These are phyloP conservation scores for Hydrochoerus hydrochaeris DNA, from an alignment of 2,113 vertebrate genomes.

Conservation along the genomic window DNA sequence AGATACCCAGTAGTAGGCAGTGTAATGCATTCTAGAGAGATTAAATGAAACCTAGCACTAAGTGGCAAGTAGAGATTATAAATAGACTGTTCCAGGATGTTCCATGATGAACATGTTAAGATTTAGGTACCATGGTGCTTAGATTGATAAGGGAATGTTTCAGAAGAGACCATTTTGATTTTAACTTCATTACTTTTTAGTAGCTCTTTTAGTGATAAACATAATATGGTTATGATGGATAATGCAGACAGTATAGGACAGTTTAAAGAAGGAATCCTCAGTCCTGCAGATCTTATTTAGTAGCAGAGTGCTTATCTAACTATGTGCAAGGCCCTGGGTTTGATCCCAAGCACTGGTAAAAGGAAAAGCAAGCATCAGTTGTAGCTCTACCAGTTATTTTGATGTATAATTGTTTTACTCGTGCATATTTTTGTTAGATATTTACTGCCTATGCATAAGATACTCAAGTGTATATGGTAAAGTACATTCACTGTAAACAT, in stretches of 20 bases:
- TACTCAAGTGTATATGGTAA: neutral
- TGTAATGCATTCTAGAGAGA: neutral
- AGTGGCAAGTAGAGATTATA: neutral
- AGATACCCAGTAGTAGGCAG: neutral
- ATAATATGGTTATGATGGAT: slow-evolving; percentile 2
- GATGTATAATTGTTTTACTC: neutral
- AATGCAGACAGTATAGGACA: neutral
- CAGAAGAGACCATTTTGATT: neutral
- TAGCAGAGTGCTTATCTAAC: neutral
- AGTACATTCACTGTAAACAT: neutral
- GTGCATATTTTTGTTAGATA: neutral
- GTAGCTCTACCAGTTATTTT: neutral
- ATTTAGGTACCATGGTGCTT: neutral
- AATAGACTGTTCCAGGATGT: neutral
- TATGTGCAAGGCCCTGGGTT: neutral
- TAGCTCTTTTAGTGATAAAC: neutral
- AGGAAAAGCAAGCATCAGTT: neutral
- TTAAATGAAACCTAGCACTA: neutral
- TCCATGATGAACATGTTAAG: neutral
- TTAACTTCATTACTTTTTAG: slow-evolving; percentile 15
- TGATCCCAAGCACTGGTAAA: neutral
- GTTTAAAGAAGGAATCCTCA: slow-evolving; percentile 23
- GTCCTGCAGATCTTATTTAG: neutral
- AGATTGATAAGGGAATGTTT: neutral
- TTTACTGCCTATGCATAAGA: neutral